Evolutionary conservation across 2,888 invertebrate genomes (phyloP).

Genomic region (Drosophila mercatorum): DNA sequence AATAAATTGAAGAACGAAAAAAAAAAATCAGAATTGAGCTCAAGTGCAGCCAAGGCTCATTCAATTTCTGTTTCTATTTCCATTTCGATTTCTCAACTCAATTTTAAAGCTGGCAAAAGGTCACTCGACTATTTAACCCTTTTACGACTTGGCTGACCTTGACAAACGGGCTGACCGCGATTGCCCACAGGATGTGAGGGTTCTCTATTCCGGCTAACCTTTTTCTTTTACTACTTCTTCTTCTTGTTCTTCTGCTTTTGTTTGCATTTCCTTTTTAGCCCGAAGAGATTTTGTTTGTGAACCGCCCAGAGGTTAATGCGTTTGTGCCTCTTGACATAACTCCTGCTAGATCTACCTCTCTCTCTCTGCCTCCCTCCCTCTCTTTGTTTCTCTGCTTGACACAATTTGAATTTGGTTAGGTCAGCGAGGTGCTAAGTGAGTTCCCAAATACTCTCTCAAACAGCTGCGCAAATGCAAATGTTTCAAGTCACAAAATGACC

Average conservation of each 20-base stretch:
- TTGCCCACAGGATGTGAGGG: conserved; percentile 52
- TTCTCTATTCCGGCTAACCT: conserved; percentile 47
- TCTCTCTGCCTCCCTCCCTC: too few relatives aligned
- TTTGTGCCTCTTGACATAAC: conserved; percentile 29
- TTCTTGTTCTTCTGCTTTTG: neutral
- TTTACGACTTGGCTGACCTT: conserved; percentile 46
- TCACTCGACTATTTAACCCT: conserved; percentile 71
- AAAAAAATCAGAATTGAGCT: conserved; percentile 59
- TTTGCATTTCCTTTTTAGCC: conserved; percentile 40
- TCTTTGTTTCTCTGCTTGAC: conserved; percentile 1
- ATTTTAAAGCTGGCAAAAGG: conserved; percentile 54
- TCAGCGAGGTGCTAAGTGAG: conserved; percentile 52
- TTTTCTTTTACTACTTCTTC: conserved; percentile 15
- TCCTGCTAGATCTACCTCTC: neutral
- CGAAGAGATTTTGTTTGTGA: conserved; percentile 15
- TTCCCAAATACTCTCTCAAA: conserved; percentile 16
- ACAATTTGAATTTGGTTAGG: conserved; percentile 16
- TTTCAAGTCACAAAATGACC: neutral
- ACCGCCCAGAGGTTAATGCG: conserved; percentile 34
- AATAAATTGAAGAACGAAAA: conserved; percentile 72
- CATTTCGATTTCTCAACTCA: neutral
- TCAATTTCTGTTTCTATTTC: conserved; percentile 39
- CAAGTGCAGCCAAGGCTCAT: conserved; percentile 68
- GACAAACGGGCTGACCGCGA: conserved; percentile 39
- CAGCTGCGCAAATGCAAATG: conserved; percentile 55